These are phyloP conservation scores for Batillaria attramentaria DNA, from an alignment of 1,140 invertebrate species.

Conservation along the genomic window DNA sequence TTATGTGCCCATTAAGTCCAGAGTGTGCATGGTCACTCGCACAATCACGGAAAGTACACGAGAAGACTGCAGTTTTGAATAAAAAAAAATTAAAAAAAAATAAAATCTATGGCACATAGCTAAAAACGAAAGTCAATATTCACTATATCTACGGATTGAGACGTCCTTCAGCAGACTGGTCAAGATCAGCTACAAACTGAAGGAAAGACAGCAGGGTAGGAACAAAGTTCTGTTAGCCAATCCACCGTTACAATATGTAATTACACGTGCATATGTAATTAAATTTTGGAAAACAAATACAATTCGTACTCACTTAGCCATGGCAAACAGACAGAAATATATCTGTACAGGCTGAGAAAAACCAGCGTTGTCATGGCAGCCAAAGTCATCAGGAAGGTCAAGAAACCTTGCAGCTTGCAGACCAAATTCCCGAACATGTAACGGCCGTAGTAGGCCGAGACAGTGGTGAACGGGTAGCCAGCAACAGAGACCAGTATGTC, in stretches of 20 bases:
- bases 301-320: conserved; percentile 40
- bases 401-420: conserved; percentile 43
- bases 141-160: no score
- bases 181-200: no score
- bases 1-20: no score
- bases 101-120: no score
- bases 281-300: no score
- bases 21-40: no score
- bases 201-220: neutral
- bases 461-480: conserved; percentile 56
- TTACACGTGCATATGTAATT: neutral
- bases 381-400: conserved; percentile 34
- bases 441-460: conserved; percentile 51
- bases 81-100: no score
- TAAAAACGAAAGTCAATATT: no score
- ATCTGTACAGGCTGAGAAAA: conserved; percentile 41
- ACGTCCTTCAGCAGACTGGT: no score
- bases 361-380: conserved; percentile 39
- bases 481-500: conserved; percentile 54
- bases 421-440: conserved; percentile 56
- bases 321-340: conserved; percentile 42
- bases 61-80: no score
- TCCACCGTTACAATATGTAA: neutral
- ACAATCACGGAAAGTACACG: no score
- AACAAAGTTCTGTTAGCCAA: neutral